Conservation (phyloP, 2,797 vertebrate genomes). For the Schizopygopsis pylzovi region DNA sequence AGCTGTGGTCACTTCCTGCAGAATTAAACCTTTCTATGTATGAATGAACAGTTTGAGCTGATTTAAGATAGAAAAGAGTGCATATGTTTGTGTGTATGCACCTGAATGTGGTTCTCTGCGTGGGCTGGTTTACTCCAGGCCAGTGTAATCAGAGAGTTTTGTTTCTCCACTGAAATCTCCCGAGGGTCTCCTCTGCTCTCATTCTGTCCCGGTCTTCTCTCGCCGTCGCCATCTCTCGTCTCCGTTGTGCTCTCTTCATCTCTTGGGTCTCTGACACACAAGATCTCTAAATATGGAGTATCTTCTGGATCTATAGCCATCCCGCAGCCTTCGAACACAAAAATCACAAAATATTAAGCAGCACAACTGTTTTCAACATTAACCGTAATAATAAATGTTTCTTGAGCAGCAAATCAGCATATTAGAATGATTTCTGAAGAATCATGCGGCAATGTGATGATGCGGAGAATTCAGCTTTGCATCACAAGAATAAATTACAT, state of each 20-base stretch:
- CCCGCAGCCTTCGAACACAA: constrained; percentile 69
- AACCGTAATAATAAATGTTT: background rate
- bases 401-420: background rate
- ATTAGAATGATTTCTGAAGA: background rate
- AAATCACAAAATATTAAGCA: background rate
- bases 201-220: background rate
- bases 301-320: constrained; percentile 67
- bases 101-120: constrained; percentile 38
- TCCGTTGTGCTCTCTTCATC: constrained; percentile 23
- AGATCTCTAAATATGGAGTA: constrained; percentile 80
- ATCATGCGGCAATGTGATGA: background rate
- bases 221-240: background rate
- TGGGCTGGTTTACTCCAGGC: constrained; percentile 78
- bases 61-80: constrained; percentile 46
- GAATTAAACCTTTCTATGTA: background rate
- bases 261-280: constrained; percentile 57
- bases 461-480: background rate
- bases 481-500: background rate
- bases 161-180: constrained; percentile 67
- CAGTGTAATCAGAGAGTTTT: constrained; percentile 77
- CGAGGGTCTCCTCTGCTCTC: background rate
- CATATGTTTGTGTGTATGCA: constrained; percentile 30
- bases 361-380: background rate
- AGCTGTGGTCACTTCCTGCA: constrained; percentile 42
- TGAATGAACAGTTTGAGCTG: background rate